Evolutionary conservation across 2,888 invertebrate genomes (phyloP).

Genomic region (Meganola albula): DNA sequence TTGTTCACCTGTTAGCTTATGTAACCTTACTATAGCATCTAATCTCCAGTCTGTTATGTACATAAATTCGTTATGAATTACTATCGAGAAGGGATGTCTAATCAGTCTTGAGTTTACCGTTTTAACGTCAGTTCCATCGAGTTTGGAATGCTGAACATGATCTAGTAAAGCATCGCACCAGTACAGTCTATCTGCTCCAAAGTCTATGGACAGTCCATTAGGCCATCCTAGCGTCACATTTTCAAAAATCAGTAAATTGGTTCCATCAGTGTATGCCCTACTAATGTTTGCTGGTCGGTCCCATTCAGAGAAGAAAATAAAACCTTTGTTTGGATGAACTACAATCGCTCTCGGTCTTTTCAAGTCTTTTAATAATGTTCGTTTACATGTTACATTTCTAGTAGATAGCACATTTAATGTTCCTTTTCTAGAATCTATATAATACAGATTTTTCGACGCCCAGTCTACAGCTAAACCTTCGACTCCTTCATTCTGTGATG

Average conservation of each 20-base stretch:
- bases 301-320: conserved; percentile 97
- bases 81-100: conserved; percentile 94
- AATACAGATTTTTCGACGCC: conserved; percentile 96
- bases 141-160: conserved; percentile 94
- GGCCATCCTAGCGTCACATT: conserved; percentile 98
- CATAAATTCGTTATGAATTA: conserved; percentile 92
- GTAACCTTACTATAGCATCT: conserved; percentile 93
- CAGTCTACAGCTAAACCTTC: conserved; percentile 97
- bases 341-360: conserved; percentile 97
- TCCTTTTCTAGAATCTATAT: conserved; percentile 95
- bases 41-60: conserved; percentile 98
- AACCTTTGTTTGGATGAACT: conserved; percentile 96
- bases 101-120: conserved; percentile 92
- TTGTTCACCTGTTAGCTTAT: conserved; percentile 92
- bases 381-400: conserved; percentile 87
- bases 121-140: conserved; percentile 93
- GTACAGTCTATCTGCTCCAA: conserved; percentile 90
- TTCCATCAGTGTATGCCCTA: conserved; percentile 93
- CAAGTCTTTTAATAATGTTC: conserved; percentile 90
- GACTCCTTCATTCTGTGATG: conserved; percentile 97
- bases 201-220: conserved; percentile 96
- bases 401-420: conserved; percentile 95
- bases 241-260: conserved; percentile 89
- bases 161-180: conserved; percentile 98
- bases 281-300: conserved; percentile 97